Evolutionary conservation across 1,140 invertebrate genomes (phyloP), one percentile per base, ranked within the genome.

Genomic region (Drosophila miranda): DNA sequence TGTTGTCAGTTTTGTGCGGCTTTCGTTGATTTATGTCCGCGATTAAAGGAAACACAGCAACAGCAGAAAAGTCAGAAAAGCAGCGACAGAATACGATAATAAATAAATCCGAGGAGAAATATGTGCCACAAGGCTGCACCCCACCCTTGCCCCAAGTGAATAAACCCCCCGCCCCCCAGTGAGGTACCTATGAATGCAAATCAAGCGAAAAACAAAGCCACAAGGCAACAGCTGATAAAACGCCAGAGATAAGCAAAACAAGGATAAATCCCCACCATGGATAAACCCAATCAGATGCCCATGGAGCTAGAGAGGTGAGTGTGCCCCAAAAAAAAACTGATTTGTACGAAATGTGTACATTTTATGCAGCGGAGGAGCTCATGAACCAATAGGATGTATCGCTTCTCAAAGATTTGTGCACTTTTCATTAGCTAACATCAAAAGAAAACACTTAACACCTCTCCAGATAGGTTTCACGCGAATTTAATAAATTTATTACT

Each of bases 291-390:
- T 68, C 80, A 84, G 73, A 75, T 75, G 72, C 75, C 76, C 52
- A 42, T 82, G 54, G 88, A 90, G 78, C 60, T 90, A 23, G 88
- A 90, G 82, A 90, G 88, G 88, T 90, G 60, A 86, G 30, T 30
- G 8, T 9, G 8, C 30, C 30, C 30, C 30, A n/a, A 55, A 14
- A 53, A 14, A 41, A 30, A 52, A 9, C 9, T 9, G 2, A 30
- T 30, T 9, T 26, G 23, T 23, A 8, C 28, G 8, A 30, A 30
- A 30, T 30, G 3, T 9, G 8, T 30, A 30, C 8, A 30, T 30
- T 30, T 26, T 26, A 26, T 23, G 23, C 23, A 3, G 4, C 2
- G 0, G 4, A 3, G 4, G 23, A 23, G 23, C 3, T 23, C 23
- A 23, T 23, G 23, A 23, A 3, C 2, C 4, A 23, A 26, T 4